phyloP scores from a whole-genome alignment of 1,140 invertebrate genomes.

The Cryptotermes secundus region DNA sequence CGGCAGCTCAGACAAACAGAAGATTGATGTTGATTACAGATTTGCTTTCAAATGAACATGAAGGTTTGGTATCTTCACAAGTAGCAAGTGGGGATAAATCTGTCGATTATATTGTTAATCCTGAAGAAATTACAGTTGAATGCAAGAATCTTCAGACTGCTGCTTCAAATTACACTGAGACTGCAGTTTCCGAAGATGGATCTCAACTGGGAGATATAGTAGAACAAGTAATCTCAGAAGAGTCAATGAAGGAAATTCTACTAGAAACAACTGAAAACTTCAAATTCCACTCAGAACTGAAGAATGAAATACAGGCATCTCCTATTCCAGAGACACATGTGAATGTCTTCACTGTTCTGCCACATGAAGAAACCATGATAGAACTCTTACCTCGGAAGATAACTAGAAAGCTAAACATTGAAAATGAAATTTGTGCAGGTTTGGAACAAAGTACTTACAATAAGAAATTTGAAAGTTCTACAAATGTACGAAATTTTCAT shows the following conservation, averaged over 20 bases:
- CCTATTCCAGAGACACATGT: not conserved
- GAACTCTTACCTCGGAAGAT: constrained; percentile 2
- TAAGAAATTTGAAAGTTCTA: not conserved
- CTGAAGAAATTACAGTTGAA: not conserved
- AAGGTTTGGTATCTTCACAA: not conserved
- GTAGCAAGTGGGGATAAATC: not conserved
- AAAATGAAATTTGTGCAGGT: not conserved
- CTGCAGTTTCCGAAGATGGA: not conserved
- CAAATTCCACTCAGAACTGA: constrained; percentile 13
- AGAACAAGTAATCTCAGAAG: constrained; percentile 39
- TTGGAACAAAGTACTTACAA: not conserved
- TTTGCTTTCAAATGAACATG: not conserved
- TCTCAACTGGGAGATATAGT: constrained; percentile 39
- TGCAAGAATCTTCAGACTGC: too few relatives aligned
- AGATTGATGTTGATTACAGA: too few relatives aligned
- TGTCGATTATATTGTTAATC: not conserved
- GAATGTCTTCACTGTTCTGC: not conserved
- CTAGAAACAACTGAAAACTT: not conserved
- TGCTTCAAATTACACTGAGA: too few relatives aligned
- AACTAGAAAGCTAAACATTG: not conserved
- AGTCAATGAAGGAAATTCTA: constrained; percentile 36
- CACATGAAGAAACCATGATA: constrained; percentile 16
- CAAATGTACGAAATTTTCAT: not conserved
- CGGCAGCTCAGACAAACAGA: too few relatives aligned
- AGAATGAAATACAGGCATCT: not conserved